These are phyloP conservation scores for Cyrtorhinus lividipennis DNA, from an alignment of 1,140 invertebrate genomes.

Conservation along the genomic window DNA sequence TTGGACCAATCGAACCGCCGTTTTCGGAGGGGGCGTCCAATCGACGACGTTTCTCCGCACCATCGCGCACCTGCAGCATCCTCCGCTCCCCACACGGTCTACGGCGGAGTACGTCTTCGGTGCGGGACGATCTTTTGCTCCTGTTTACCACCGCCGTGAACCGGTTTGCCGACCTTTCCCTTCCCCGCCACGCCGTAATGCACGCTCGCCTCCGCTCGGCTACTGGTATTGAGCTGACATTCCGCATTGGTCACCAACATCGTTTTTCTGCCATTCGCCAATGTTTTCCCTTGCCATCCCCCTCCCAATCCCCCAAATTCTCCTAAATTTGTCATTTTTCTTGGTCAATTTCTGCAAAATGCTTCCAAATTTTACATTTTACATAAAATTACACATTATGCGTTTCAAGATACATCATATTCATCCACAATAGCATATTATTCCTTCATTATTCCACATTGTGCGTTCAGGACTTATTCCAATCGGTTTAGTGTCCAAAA, in stretches of 20 bases:
- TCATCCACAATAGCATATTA: too few species aligned
- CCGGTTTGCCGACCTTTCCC: constrained; percentile 4
- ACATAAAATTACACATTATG: too few species aligned
- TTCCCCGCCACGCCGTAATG: not conserved
- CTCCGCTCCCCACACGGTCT: not conserved
- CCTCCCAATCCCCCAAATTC: not conserved
- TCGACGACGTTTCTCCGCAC: not conserved
- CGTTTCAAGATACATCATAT: too few species aligned
- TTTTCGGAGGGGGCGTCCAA: not conserved
- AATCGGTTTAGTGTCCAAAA: too few species aligned
- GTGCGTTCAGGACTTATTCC: too few species aligned
- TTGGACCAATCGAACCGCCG: too few species aligned
- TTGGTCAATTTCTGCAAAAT: not conserved
- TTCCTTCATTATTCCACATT: too few species aligned
- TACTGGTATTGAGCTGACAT: not conserved
- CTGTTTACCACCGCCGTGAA: not conserved
- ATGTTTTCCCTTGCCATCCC: not conserved
- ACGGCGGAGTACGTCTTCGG: too few species aligned
- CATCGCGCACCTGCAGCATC: constrained; percentile 1
- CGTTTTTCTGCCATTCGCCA: not conserved
- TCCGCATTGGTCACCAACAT: not conserved
- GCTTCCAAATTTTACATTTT: too few species aligned
- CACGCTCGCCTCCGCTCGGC: not conserved
- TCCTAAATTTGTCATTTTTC: not conserved
- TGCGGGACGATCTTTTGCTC: not conserved